Evolutionary conservation across 2,797 vertebrate species (phyloP).

Genomic region (Amazonetta brasiliensis): DNA sequence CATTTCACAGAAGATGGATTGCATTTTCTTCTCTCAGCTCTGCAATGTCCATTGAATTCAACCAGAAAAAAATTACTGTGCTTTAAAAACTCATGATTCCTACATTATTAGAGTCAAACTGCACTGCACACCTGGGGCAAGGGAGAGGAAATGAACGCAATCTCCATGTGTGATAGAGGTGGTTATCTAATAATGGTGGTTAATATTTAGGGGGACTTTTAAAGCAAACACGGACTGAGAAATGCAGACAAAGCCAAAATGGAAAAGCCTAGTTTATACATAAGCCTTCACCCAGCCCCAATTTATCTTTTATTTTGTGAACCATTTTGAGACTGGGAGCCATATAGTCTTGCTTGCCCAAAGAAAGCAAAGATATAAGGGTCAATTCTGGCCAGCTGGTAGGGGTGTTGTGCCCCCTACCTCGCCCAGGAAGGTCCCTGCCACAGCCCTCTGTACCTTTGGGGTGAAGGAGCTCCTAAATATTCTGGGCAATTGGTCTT

Average conservation of each 20-base stretch:
- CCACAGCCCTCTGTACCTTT: neutral
- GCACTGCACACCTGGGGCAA: neutral
- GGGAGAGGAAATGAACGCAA: neutral
- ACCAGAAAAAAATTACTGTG: neutral
- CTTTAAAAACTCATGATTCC: constrained; percentile 13
- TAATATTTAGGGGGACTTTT: neutral
- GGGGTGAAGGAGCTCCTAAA: neutral
- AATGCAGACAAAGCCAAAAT: rapidly evolving
- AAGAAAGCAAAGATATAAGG: neutral
- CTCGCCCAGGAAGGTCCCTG: neutral
- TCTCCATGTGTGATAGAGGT: neutral
- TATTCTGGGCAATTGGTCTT: neutral
- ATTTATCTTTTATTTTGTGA: neutral
- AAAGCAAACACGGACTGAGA: neutral
- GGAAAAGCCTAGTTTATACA: neutral
- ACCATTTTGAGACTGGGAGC: neutral
- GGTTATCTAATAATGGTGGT: neutral
- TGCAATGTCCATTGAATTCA: neutral
- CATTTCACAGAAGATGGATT: constrained; percentile 60
- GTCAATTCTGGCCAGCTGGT: neutral
- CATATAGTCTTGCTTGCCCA: rapidly evolving
- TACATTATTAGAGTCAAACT: neutral
- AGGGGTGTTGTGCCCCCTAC: neutral
- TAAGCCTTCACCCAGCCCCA: neutral
- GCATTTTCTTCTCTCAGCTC: constrained; percentile 35